Evolutionary conservation across 2,888 invertebrate species (phyloP).

Genomic region (Eupeodes luniger): DNA sequence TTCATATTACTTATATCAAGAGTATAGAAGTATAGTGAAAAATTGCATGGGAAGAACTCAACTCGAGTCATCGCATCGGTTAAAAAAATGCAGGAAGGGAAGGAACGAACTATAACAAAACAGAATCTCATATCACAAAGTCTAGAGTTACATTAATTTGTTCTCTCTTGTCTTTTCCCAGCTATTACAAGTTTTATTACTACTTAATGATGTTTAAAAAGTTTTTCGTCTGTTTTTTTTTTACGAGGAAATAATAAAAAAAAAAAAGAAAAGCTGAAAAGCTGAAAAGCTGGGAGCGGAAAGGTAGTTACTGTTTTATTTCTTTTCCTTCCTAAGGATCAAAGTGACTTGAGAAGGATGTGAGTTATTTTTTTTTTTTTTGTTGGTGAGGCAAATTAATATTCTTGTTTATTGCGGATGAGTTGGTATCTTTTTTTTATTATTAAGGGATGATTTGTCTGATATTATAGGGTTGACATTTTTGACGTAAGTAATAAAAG

Average conservation of each 20-base stretch:
- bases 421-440: not conserved
- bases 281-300: not conserved
- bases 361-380: not conserved
- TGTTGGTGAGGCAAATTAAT: not conserved
- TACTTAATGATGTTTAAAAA: conserved; percentile 46
- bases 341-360: not conserved
- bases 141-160: conserved; percentile 38
- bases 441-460: not conserved
- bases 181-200: conserved; percentile 54
- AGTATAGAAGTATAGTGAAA: not conserved
- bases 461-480: no score
- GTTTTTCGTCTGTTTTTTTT: conserved; percentile 4
- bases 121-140: conserved; percentile 31
- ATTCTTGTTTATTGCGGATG: not conserved
- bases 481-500: no score
- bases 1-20: not conserved
- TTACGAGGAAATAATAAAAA: not conserved
- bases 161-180: conserved; percentile 36
- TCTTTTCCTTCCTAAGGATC: not conserved
- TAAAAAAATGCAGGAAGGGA: not conserved
- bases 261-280: no score
- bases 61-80: not conserved
- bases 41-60: conserved; percentile 1
- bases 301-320: not conserved
- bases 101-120: not conserved